These are phyloP conservation scores for Zelleria hepariella DNA, from an alignment of 2,888 invertebrate species.

Conservation along the genomic window DNA sequence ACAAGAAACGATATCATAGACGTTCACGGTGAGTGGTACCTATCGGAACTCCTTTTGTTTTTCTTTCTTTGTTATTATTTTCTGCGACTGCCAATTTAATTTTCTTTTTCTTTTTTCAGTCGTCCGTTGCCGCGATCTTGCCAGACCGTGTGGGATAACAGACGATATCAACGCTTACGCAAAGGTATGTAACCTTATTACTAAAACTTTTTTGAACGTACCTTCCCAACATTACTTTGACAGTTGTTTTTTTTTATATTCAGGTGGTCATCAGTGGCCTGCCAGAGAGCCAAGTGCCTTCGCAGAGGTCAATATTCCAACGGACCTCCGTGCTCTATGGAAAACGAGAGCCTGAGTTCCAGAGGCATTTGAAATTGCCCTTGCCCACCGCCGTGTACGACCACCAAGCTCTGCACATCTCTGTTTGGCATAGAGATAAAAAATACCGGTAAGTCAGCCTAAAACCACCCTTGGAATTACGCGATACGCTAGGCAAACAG, in stretches of 20 bases:
- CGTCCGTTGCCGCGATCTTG: constrained; percentile 81
- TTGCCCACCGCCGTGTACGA: constrained; percentile 66
- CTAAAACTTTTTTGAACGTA: not conserved
- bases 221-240: not conserved
- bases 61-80: constrained; percentile 10
- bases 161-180: constrained; percentile 84
- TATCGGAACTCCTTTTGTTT: constrained; percentile 36
- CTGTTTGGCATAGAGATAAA: constrained; percentile 90
- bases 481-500: not conserved
- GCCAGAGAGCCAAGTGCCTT: constrained; percentile 49
- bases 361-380: constrained; percentile 81
- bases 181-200: constrained; percentile 66
- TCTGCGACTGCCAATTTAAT: constrained; percentile 1
- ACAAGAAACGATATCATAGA: constrained; percentile 73
- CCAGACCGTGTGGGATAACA: constrained; percentile 75
- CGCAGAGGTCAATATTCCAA: constrained; percentile 76
- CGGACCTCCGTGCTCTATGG: constrained; percentile 86
- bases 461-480: not conserved
- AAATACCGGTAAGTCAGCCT: constrained; percentile 76
- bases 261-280: constrained; percentile 73
- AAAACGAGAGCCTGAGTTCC: constrained; percentile 83
- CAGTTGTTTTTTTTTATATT: constrained; percentile 10
- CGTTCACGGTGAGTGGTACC: constrained; percentile 78
- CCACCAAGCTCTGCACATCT: constrained; percentile 78
- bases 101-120: constrained; percentile 68